Conservation (phyloP, 2,888 invertebrate genomes). For the Ophion ellenae region DNA sequence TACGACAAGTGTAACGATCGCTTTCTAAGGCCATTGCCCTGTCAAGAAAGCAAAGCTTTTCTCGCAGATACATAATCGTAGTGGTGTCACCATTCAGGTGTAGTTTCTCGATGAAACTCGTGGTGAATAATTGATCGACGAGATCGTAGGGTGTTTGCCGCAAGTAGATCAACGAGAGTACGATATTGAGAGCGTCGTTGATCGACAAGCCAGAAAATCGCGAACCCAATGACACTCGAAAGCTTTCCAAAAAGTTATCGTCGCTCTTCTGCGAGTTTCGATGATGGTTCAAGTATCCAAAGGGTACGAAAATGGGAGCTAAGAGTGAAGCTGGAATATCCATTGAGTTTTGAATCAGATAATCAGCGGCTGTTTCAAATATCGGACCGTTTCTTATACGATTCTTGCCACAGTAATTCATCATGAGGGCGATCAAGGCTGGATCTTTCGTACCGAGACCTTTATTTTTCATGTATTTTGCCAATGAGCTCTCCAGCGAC, state of each 20-base stretch:
- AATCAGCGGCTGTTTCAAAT: conserved; percentile 86
- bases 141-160: conserved; percentile 87
- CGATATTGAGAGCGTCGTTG: conserved; percentile 86
- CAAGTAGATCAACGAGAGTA: conserved; percentile 88
- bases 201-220: conserved; percentile 86
- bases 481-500: conserved; percentile 85
- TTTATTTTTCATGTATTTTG: conserved; percentile 87
- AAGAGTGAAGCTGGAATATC: conserved; percentile 85
- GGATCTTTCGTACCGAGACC: conserved; percentile 84
- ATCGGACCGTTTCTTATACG: conserved; percentile 86
- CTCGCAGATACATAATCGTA: conserved; percentile 80
- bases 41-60: conserved; percentile 87
- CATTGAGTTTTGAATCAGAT: conserved; percentile 84
- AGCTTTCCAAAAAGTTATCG: conserved; percentile 85
- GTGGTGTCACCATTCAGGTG: conserved; percentile 82
- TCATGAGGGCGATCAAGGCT: conserved; percentile 86
- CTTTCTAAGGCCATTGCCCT: conserved; percentile 88
- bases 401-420: conserved; percentile 87
- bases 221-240: conserved; percentile 85
- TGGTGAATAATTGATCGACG: conserved; percentile 86
- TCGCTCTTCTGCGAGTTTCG: conserved; percentile 74
- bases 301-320: conserved; percentile 86
- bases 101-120: conserved; percentile 87
- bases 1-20: conserved; percentile 85
- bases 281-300: conserved; percentile 86